These are phyloP conservation scores for Nesidiocoris tenuis DNA, from an alignment of 2,888 invertebrate genomes.

Conservation along the genomic window DNA sequence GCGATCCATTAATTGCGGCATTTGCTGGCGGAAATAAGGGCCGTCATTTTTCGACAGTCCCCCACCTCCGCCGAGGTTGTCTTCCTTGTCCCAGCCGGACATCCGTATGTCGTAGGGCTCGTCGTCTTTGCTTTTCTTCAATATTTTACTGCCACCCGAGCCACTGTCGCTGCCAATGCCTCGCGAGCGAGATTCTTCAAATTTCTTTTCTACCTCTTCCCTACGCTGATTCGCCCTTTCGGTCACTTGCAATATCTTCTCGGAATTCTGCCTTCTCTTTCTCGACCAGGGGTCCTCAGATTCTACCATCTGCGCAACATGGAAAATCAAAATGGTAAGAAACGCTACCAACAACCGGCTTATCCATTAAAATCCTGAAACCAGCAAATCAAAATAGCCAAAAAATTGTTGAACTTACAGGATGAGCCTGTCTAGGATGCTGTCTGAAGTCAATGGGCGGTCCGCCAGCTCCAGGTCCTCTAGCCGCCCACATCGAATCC, in stretches of 20 bases:
- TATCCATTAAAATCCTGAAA: neutral
- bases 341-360: neutral
- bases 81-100: constrained; percentile 33
- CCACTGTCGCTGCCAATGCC: constrained; percentile 21
- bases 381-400: neutral
- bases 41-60: neutral
- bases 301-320: constrained; percentile 3
- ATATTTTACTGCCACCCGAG: constrained; percentile 52
- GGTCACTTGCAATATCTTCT: constrained; percentile 74
- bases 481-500: constrained; percentile 2
- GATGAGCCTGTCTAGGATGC: constrained; percentile 28
- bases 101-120: neutral
- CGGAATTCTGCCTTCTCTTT: constrained; percentile 66
- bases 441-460: constrained; percentile 32
- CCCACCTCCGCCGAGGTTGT: constrained; percentile 6
- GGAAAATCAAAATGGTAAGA: neutral
- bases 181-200: constrained; percentile 53
- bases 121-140: constrained; percentile 52
- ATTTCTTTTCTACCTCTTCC: constrained; percentile 84
- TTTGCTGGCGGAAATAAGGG: constrained; percentile 51
- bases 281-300: constrained; percentile 69
- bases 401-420: constrained; percentile 18
- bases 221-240: constrained; percentile 81
- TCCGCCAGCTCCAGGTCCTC: neutral
- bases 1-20: constrained; percentile 47